Base-by-base conservation (phyloP, 2,113 vertebrate genomes). In the Neodon shergylaensis region DNA sequence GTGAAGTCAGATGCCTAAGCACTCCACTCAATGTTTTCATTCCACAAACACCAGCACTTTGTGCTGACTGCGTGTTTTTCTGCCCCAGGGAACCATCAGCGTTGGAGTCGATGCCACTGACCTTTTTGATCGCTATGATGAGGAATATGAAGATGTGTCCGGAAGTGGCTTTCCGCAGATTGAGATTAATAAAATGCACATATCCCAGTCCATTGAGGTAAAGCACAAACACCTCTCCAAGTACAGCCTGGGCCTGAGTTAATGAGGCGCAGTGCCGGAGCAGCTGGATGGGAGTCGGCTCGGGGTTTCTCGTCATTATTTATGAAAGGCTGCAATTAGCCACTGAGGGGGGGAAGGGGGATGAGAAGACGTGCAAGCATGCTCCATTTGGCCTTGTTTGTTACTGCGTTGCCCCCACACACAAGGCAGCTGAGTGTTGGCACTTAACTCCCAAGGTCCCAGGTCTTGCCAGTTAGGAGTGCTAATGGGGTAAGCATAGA, bases 131-230 rank as follows among this genome's bases (percentile, higher is more conserved):
- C 99, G 98, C 39, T 99, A 99, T 3, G 99, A 99, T 0, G 99
- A 99, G 79, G 99, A 99, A 11, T 99, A 99, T 4, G 99, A 99
- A 96, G 99, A 99, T 19, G 93, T 98, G 85, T 98, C 97, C 0
- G 99, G 98, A 94, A 99, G 99, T 33, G 98, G 99, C 94, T 98
- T 99, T 54, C 99, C 99, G 3, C 99, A 99, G 96, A 98, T 99
- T 42, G 99, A 99, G 98, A 99, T 99, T 94, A 99, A 99, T 98
- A 99, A 98, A 97, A 99, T 99, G 99, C 99, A 99, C 98, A 99
- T 99, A 97, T 99, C 99, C 47, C 99, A 99, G 98, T 99, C 99
- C 88, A 99, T 99, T n/a, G 99, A 99, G 99, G 99, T 99, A 94
- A 97, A 79, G 88, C 44, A 9, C 58, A 5, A 2, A 9, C 21